A percentile compares a stretch with the other conserved stretches of the same genome.
Evolutionary conservation across 2,888 invertebrate species (phyloP).

Genomic region (Aromia moschata): DNA sequence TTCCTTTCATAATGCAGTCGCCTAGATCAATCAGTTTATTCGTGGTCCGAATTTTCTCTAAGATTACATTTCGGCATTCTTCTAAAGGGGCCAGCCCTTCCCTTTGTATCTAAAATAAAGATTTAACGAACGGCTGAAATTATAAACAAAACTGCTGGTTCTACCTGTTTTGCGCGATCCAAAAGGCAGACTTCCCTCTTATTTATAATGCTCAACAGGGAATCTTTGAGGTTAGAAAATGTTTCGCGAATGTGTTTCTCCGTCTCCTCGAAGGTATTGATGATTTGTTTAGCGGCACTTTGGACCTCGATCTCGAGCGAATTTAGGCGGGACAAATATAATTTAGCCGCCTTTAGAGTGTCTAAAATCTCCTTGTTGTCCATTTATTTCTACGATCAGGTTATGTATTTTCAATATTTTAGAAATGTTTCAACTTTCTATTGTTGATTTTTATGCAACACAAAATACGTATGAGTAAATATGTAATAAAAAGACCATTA

Average conservation of each 20-base stretch:
- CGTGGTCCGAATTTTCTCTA: constrained; percentile 58
- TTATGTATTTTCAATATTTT: too few species aligned
- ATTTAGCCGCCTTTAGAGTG: constrained; percentile 52
- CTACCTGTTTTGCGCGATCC: constrained; percentile 48
- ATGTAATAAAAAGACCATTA: too few species aligned
- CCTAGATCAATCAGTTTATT: constrained; percentile 55
- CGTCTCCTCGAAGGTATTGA: constrained; percentile 53
- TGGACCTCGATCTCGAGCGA: constrained; percentile 50
- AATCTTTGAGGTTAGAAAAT: constrained; percentile 50
- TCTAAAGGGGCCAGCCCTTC: constrained; percentile 60
- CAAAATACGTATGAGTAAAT: too few species aligned
- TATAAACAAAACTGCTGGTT: too few species aligned
- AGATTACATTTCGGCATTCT: constrained; percentile 60
- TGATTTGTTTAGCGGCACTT: constrained; percentile 53
- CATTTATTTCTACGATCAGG: too few species aligned
- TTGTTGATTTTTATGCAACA: too few species aligned
- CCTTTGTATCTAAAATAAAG: constrained; percentile 49
- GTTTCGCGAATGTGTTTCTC: constrained; percentile 50
- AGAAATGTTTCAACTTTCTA: too few species aligned
- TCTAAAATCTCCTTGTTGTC: constrained; percentile 52
- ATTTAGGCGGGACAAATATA: constrained; percentile 51
- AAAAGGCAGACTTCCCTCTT: constrained; percentile 50
- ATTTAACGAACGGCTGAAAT: constrained; percentile 5
- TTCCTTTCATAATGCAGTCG: constrained; percentile 39
- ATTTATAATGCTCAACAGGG: constrained; percentile 47